Evolutionary conservation across 2,113 vertebrate genomes (phyloP), one percentile per base, ranked within the genome.

Genomic region (Paralichthys olivaceus): DNA sequence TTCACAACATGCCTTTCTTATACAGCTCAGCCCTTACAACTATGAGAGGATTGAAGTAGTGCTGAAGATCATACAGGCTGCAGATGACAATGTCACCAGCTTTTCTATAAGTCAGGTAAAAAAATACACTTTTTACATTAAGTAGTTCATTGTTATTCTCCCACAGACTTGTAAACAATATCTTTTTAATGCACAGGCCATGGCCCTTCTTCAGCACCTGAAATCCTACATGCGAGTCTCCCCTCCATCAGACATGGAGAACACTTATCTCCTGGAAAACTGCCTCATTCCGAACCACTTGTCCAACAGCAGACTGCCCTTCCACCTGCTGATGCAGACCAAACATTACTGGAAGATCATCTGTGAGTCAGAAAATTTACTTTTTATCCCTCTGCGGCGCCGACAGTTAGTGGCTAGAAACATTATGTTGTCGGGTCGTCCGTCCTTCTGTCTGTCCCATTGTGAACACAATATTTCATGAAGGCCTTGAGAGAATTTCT

Each of bases 21-120:
- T 83, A 43, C 93, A 99, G 98, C 93, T 99, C 85, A 97, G 96
- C 86, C 97, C 98, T 2, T 99, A 99, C 73, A 96, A 97, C 82
- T 99, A 99, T 12, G 97, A 98, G 92, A 94, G 94, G 84, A 96
- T 98, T 34, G 96, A 97, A 87, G 92, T 95, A 32, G 89, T 97
- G 75, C 92, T 99, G 69, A 96, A 94, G 82, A 96, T 96, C 79
- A 95, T 99, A 26, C 94, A 97, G 81, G 95, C 87, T 60, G 94
- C 96, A 1, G 96, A 97, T 73, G 96, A 96, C 56, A 94, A 92
- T 68, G 94, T 94, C 70, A 87, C 92, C 23, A 91, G 80, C 74
- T 93, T 98, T 78, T 94, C 95, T 0, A 68, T 97, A 25, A 94
- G 85, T 82, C 96, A 96, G 96, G 98, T 91, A 81, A 83, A 61